Conservation (phyloP, 2,797 vertebrate genomes). For the Enoplosus armatus region DNA sequence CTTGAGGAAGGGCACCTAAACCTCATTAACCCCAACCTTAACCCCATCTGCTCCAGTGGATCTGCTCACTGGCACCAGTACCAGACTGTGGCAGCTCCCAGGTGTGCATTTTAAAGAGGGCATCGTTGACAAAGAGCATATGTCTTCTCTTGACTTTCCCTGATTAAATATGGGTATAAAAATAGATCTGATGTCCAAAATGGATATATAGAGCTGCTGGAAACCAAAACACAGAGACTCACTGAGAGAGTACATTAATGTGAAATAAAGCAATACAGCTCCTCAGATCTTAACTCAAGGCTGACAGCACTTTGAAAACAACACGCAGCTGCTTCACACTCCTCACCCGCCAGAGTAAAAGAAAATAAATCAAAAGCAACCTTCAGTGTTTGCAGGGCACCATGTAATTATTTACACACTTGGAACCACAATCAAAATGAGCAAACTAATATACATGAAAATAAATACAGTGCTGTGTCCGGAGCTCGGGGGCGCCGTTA, state of each 20-base stretch:
- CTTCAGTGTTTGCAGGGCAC: constrained; percentile 10
- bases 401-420: constrained; percentile 33
- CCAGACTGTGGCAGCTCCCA: constrained; percentile 7
- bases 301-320: constrained; percentile 38
- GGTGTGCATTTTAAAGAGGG: constrained; percentile 10
- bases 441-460: not conserved
- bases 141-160: not conserved
- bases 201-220: not conserved
- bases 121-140: not conserved
- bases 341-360: not conserved
- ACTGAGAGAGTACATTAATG: not conserved
- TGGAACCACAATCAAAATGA: not conserved
- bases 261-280: constrained; percentile 28
- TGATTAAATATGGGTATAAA: constrained; percentile 19
- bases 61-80: constrained; percentile 4
- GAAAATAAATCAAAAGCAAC: constrained; percentile 37
- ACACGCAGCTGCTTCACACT: not conserved
- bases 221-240: constrained; percentile 6
- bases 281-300: constrained; percentile 17
- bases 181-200: constrained; percentile 15
- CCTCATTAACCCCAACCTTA: constrained; percentile 32
- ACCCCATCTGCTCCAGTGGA: constrained; percentile 10
- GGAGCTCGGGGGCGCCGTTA: not conserved
- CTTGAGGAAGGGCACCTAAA: constrained; percentile 28
- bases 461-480: not conserved